A percentile compares a stretch with the other conserved stretches of the same genome.
Conservation (phyloP, 2,113 vertebrate genomes). For the Desmodus rotundus region DNA sequence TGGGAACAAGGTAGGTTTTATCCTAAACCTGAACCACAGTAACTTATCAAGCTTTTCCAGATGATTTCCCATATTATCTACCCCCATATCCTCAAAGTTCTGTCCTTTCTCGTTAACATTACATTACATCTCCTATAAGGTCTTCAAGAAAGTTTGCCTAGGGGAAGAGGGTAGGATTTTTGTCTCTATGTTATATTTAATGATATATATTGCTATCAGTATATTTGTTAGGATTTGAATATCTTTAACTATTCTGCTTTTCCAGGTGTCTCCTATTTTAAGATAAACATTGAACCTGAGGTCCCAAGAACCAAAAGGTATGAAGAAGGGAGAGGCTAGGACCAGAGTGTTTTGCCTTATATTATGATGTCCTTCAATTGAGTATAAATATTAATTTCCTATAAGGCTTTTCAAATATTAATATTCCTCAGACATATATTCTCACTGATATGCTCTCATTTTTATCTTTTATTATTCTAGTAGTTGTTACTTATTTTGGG, state of each 20-base stretch:
- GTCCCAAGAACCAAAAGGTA: not conserved
- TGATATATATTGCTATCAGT: not conserved
- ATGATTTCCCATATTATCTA: not conserved
- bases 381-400: not conserved
- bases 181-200: not conserved
- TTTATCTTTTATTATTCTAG: constrained; percentile 8
- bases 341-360: not conserved
- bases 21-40: not conserved
- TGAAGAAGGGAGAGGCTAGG: not conserved
- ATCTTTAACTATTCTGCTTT: not conserved
- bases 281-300: not conserved
- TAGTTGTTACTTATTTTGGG: constrained; percentile 1
- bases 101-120: not conserved
- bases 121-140: not conserved
- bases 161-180: not conserved
- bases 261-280: not conserved
- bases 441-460: not conserved
- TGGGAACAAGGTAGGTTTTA: not conserved
- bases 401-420: not conserved
- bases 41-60: not conserved
- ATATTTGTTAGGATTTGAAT: constrained; percentile 11
- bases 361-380: not conserved
- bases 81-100: not conserved
- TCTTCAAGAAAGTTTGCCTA: not conserved
- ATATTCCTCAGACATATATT: not conserved